These are phyloP conservation scores for Pectinophora gossypiella DNA, from an alignment of 1,140 invertebrate genomes.

Conservation along the genomic window DNA sequence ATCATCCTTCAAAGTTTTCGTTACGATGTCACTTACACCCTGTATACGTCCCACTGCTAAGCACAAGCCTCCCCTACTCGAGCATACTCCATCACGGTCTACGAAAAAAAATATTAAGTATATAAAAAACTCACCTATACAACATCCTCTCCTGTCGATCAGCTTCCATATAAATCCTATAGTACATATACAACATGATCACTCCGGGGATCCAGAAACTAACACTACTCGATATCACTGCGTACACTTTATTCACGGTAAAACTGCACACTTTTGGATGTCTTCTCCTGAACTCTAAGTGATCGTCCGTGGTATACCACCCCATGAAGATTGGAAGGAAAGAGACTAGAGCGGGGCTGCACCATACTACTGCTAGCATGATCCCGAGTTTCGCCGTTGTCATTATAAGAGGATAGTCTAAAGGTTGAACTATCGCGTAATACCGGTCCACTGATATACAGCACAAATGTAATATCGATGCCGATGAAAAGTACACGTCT, in stretches of 20 bases:
- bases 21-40: too few relatives aligned
- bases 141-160: conserved; percentile 93
- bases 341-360: conserved; percentile 92
- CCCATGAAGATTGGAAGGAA: conserved; percentile 96
- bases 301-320: conserved; percentile 92
- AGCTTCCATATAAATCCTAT: conserved; percentile 93
- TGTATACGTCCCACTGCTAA: too few relatives aligned
- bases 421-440: conserved; percentile 91
- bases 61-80: too few relatives aligned
- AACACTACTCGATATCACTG: conserved; percentile 92
- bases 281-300: conserved; percentile 81
- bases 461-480: conserved; percentile 93
- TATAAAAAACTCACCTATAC: conserved; percentile 79
- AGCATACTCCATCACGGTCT: neutral
- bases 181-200: conserved; percentile 97
- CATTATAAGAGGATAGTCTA: conserved; percentile 93
- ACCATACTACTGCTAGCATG: conserved; percentile 93
- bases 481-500: conserved; percentile 96
- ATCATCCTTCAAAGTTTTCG: too few relatives aligned
- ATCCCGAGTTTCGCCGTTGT: conserved; percentile 84
- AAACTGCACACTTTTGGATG: conserved; percentile 90
- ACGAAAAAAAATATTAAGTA: neutral
- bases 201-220: conserved; percentile 97
- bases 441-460: conserved; percentile 94
- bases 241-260: conserved; percentile 92